Conservation (phyloP, 2,797 vertebrate genomes). For the Dendrocincla fuliginosa region DNA sequence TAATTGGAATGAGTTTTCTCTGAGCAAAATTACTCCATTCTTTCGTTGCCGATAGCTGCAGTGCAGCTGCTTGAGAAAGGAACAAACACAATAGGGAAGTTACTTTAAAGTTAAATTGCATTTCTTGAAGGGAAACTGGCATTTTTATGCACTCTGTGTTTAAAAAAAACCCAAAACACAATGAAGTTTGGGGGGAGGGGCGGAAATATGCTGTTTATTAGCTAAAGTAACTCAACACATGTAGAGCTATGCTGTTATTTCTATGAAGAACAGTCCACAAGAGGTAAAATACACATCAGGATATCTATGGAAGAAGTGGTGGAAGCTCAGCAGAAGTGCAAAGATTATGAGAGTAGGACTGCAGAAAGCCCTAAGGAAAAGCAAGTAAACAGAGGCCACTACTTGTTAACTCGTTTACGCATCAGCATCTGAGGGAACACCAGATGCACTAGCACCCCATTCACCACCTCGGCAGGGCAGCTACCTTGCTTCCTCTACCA, state of each 20-base stretch:
- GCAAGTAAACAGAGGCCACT: not conserved
- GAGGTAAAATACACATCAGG: not conserved
- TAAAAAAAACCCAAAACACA: not conserved
- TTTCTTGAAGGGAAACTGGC: constrained; percentile 1
- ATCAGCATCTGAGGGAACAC: not conserved
- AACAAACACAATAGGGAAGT: constrained; percentile 44
- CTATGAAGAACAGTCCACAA: not conserved
- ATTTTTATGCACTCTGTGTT: not conserved
- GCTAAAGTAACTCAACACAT: not conserved
- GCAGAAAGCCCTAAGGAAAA: not conserved
- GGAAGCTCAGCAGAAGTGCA: not conserved
- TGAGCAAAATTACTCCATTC: constrained; percentile 64
- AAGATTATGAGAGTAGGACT: not conserved
- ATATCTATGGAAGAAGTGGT: not conserved
- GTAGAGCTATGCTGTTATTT: not conserved
- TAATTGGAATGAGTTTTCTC: constrained; percentile 65
- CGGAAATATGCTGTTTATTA: not conserved
- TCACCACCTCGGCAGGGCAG: not conserved
- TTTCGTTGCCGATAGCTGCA: constrained; percentile 68
- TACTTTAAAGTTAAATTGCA: constrained; percentile 62
- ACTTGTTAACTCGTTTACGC: not conserved
- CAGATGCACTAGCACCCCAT: not conserved
- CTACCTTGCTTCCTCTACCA: not conserved
- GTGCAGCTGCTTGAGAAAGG: constrained; percentile 59
- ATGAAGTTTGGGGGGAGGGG: not conserved